These are phyloP conservation scores for Sphaerophoria taeniata DNA, from an alignment of 2,888 invertebrate species.

Conservation along the genomic window DNA sequence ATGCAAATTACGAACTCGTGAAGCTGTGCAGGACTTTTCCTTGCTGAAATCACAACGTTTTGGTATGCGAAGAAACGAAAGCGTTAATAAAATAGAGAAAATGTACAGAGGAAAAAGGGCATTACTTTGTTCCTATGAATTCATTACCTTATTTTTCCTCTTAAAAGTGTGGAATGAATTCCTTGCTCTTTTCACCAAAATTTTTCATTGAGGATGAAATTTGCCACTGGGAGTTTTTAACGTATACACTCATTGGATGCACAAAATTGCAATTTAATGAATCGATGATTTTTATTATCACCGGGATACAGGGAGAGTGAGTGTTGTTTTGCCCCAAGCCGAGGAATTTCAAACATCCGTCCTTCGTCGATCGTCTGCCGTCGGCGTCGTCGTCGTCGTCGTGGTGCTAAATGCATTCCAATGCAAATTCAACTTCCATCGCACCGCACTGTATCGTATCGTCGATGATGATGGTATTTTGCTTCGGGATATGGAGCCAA, in stretches of 20 bases:
- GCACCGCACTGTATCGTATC: neutral
- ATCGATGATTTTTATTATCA: constrained; percentile 74
- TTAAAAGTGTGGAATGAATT: too few relatives aligned
- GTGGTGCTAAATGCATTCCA: constrained; percentile 14
- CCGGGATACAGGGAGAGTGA: constrained; percentile 2
- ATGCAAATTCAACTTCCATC: constrained; percentile 30
- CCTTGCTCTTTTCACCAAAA: too few relatives aligned
- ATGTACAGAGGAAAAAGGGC: too few relatives aligned
- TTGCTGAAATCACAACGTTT: too few relatives aligned
- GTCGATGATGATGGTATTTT: constrained; percentile 34
- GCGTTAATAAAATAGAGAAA: too few relatives aligned
- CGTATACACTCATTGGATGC: constrained; percentile 73
- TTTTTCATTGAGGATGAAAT: too few relatives aligned
- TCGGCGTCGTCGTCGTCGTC: neutral
- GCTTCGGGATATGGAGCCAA: constrained; percentile 64
- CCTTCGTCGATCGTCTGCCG: neutral
- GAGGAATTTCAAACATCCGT: neutral
- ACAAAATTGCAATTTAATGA: constrained; percentile 73
- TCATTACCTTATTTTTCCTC: too few relatives aligned
- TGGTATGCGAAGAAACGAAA: too few relatives aligned
- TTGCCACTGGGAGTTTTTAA: too few relatives aligned
- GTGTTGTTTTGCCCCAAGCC: neutral
- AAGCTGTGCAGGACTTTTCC: too few relatives aligned
- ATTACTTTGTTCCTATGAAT: too few relatives aligned
- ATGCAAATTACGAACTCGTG: too few relatives aligned